Conservation (phyloP, 2,113 vertebrate genomes). For the Clarias batrachus region DNA sequence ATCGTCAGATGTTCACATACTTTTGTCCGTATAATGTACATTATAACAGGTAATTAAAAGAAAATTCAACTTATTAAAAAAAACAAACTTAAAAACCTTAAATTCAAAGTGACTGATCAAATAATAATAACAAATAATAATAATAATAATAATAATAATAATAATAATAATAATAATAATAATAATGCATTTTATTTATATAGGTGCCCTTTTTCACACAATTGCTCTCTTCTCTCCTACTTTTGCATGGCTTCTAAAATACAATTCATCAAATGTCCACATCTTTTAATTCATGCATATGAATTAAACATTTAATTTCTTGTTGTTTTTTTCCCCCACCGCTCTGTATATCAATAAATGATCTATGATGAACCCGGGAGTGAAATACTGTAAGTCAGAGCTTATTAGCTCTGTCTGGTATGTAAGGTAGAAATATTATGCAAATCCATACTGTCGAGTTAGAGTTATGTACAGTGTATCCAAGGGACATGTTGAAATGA, state of each 20-base stretch:
- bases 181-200: too few relatives aligned
- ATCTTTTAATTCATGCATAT: not conserved
- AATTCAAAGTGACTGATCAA: not conserved
- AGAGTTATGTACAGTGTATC: not conserved
- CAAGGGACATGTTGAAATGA: not conserved
- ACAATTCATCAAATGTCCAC: not conserved
- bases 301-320: not conserved
- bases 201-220: too few relatives aligned
- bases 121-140: too few relatives aligned
- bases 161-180: too few relatives aligned
- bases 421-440: not conserved
- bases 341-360: not conserved
- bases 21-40: not conserved
- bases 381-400: too few relatives aligned
- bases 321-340: not conserved
- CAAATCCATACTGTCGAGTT: not conserved
- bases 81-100: too few relatives aligned
- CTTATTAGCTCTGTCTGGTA: not conserved
- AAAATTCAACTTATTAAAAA: not conserved
- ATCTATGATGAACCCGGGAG: not conserved
- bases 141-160: too few relatives aligned
- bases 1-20: not conserved
- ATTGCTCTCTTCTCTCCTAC: not conserved
- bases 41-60: not conserved
- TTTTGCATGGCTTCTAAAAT: not conserved